phyloP scores from a whole-genome alignment of 1,140 invertebrate genomes.

The Drosophila micromelanica region DNA sequence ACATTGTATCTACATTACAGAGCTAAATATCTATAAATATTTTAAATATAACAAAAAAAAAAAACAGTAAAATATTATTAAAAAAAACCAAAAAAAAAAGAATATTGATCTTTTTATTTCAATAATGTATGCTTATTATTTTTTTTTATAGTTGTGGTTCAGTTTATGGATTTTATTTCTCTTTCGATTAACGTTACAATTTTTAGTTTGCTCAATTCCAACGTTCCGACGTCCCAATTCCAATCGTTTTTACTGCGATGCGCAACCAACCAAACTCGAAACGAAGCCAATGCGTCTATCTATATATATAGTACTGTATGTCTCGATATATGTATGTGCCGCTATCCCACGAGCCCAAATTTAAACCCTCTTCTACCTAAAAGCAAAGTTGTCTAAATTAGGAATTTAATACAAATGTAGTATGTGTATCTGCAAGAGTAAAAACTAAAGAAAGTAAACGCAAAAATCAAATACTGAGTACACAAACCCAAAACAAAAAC shows the following conservation, averaged over 20 bases:
- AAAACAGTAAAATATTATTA: conserved; percentile 81
- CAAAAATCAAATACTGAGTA: conserved; percentile 11
- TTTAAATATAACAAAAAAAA: conserved; percentile 63
- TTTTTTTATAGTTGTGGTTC: conserved; percentile 20
- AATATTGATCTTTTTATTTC: conserved; percentile 27
- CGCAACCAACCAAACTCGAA: conserved; percentile 4
- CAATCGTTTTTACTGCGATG: not conserved
- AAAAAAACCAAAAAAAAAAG: conserved; percentile 68
- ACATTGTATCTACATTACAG: conserved; percentile 77
- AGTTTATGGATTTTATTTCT: conserved; percentile 8
- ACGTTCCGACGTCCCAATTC: not conserved
- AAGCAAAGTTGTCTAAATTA: conserved; percentile 8
- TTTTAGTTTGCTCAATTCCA: not conserved
- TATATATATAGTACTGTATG: not conserved
- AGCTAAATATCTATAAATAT: conserved; percentile 76
- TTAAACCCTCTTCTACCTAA: conserved; percentile 13
- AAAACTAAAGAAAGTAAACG: conserved; percentile 5
- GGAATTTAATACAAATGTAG: conserved; percentile 28
- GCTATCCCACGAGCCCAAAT: conserved; percentile 15
- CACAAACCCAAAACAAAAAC: conserved; percentile 4
- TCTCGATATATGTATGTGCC: not conserved
- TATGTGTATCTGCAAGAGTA: conserved; percentile 20
- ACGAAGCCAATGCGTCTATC: conserved; percentile 11
- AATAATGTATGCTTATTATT: conserved; percentile 14
- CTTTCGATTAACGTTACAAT: not conserved